Percentiles rank a stretch among this genome's conserved stretches.
phyloP scores from a whole-genome alignment of 2,888 invertebrate genomes.

The Malachius bipustulatus region DNA sequence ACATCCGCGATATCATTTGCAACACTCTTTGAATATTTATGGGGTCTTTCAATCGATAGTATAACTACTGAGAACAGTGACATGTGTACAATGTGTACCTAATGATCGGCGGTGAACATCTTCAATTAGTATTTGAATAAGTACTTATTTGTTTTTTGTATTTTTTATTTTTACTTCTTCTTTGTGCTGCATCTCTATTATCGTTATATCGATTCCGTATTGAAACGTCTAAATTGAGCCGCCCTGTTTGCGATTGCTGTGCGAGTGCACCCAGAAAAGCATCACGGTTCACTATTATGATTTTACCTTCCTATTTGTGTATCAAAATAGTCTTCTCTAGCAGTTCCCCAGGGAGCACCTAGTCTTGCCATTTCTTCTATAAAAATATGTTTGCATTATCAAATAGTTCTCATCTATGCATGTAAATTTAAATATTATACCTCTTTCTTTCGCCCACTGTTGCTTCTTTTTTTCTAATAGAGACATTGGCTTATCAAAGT shows the following conservation, averaged over 20 bases:
- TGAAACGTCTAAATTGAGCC: too few species aligned
- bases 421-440: constrained; percentile 38
- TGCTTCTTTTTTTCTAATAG: constrained; percentile 78
- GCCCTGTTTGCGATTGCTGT: too few species aligned
- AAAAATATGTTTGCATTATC: constrained; percentile 25
- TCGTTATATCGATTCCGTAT: too few species aligned
- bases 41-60: too few species aligned
- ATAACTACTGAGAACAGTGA: too few species aligned
- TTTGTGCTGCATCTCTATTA: neutral
- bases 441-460: constrained; percentile 90
- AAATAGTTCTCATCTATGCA: neutral
- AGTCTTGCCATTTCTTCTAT: constrained; percentile 72
- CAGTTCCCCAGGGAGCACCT: constrained; percentile 60
- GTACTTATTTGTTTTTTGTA: neutral
- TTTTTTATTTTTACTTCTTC: neutral
- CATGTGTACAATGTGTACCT: too few species aligned
- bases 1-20: too few species aligned
- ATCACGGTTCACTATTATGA: too few species aligned
- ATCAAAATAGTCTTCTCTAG: constrained; percentile 20
- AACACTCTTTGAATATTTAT: too few species aligned
- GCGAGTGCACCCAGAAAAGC: too few species aligned
- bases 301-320: constrained; percentile 23
- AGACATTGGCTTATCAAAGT: constrained; percentile 36
- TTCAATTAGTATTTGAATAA: too few species aligned
- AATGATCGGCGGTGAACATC: too few species aligned